These are phyloP conservation scores for Apis cerana DNA, from an alignment of 1,140 invertebrate species.

Conservation along the genomic window DNA sequence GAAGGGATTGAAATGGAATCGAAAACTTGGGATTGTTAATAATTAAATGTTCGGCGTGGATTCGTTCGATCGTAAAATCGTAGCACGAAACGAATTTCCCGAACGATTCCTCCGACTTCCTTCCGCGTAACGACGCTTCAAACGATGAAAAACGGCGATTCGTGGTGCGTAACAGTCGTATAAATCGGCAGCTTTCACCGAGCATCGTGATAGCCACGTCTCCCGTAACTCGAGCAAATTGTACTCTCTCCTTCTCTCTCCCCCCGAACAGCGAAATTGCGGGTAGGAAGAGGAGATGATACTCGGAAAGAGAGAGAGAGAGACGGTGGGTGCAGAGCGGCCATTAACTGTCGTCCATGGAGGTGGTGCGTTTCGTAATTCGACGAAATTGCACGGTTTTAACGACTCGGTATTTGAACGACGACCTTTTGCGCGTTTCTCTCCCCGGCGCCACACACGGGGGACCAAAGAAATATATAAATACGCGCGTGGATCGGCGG, in stretches of 20 bases:
- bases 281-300: not conserved
- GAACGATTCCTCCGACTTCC: too few relatives aligned
- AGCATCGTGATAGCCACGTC: conserved; percentile 19
- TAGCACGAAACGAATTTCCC: too few relatives aligned
- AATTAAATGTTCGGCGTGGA: too few relatives aligned
- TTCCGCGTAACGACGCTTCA: too few relatives aligned
- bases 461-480: too few relatives aligned
- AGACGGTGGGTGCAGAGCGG: conserved; percentile 8
- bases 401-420: conserved; percentile 50
- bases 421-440: conserved; percentile 27
- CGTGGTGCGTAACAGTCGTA: conserved; percentile 22
- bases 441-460: conserved; percentile 2
- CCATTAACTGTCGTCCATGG: conserved; percentile 52
- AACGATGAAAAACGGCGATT: not conserved
- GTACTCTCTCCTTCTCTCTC: conserved; percentile 17
- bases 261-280: conserved; percentile 17
- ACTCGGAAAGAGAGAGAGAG: not conserved
- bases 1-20: too few relatives aligned
- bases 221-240: conserved; percentile 54
- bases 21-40: too few relatives aligned
- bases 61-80: too few relatives aligned
- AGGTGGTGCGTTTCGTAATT: conserved; percentile 55
- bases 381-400: conserved; percentile 61
- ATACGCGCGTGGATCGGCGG: not conserved
- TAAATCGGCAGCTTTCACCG: conserved; percentile 60